Evolutionary conservation across 92 coral and sea anemone species (phyloP), one percentile per base, ranked within the genome.

Genomic region (Paramuricea clavata): DNA sequence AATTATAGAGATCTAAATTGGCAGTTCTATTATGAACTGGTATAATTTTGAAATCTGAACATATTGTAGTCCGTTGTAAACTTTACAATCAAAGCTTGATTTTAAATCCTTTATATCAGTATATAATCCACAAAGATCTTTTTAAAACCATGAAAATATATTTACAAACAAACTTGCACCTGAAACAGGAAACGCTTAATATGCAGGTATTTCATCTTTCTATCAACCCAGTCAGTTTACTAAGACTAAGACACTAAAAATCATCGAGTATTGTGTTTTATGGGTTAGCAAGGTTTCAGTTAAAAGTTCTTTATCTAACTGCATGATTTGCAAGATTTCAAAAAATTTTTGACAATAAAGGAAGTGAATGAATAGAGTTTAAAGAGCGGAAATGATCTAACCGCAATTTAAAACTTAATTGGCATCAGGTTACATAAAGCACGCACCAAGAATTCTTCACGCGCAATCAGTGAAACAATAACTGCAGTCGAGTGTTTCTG

Each of bases 351-450:
- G 11, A 65, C 9, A 12, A 65, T 26, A 65, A 65, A 65, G 72
- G 72, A 65, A 65, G 72, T 65, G 72, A 65, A 31, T 65, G 39
- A 33, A 33, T 65, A 5, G 41, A 21, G 32, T 11, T 65, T 65
- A 28, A 65, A 65, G 32, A 21, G 72, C 72, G 72, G 72, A 65
- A 65, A 65, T 65, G 72, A 65, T 65, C n/a, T 1, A 26, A 65
- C 39, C 72, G 23, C 72, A 65, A 56, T 5, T 56, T 56, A 39
- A 54, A 23, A 19, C 22, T 6, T 54, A 54, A 65, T 27, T 28
- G 72, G 72, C 72, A 65, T 65, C 72, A 65, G 39, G 41, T 65
- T 65, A 65, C 72, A 54, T 54, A 54, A 54, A 54, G 62, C 62
- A 54, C 72, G 39, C 72, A 65, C 17, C 22, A 15, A 26, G 12